Evolutionary conservation across 1,140 invertebrate genomes (phyloP).

Genomic region (Drosophila erecta): DNA sequence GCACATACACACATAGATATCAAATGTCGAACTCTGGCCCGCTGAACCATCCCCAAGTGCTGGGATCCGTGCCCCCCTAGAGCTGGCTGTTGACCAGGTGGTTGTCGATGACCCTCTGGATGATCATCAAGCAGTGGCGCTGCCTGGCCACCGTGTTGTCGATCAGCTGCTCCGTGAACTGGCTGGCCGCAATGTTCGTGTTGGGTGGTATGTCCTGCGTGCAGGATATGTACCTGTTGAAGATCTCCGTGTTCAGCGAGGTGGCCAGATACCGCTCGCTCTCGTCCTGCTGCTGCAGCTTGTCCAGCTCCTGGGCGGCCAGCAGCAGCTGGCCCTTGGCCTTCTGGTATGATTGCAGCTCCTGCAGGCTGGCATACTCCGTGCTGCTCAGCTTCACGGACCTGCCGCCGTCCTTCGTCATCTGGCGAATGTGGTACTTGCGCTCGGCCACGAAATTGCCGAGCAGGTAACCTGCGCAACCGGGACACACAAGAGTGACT

Average conservation of each 20-base stretch:
- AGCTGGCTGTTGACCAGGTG: constrained; percentile 73
- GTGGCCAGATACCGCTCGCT: constrained; percentile 70
- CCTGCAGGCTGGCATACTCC: constrained; percentile 73
- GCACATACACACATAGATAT: constrained; percentile 25
- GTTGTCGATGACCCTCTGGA: constrained; percentile 77
- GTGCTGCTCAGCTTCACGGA: constrained; percentile 61
- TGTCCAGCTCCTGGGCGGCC: constrained; percentile 68
- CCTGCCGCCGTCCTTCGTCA: constrained; percentile 58
- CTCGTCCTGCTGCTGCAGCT: constrained; percentile 74
- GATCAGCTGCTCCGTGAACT: constrained; percentile 78
- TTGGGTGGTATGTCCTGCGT: constrained; percentile 81
- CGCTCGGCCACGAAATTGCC: constrained; percentile 83
- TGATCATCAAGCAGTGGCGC: constrained; percentile 74
- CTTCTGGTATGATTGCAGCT: constrained; percentile 73
- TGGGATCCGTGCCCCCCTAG: constrained; percentile 8
- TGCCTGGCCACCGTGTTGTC: constrained; percentile 77
- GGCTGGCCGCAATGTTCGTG: constrained; percentile 72
- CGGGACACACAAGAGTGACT: constrained; percentile 41
- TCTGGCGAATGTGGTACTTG: constrained; percentile 77
- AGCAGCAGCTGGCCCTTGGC: constrained; percentile 66
- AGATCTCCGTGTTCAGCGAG: constrained; percentile 80
- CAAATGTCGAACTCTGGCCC: constrained; percentile 22
- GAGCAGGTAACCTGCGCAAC: constrained; percentile 73
- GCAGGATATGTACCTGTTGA: constrained; percentile 81
- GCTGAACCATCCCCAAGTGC: constrained; percentile 3